phyloP scores from a whole-genome alignment of 30 jellyfish, hydroid and myxozoan genomes.

The Aurelia aurita complex sp. Pacific region DNA sequence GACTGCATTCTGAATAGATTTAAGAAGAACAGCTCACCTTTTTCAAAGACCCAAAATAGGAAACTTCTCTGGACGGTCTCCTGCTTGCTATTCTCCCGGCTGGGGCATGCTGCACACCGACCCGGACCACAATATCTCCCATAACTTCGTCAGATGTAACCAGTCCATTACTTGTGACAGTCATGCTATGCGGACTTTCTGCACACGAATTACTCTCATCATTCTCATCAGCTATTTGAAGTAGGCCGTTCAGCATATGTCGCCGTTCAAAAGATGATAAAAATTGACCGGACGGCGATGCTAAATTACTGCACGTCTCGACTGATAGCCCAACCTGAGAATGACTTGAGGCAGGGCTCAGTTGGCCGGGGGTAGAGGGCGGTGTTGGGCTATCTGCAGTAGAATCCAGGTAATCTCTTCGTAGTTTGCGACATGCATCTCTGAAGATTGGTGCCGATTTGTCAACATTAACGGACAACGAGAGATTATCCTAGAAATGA shows the following conservation, averaged over 20 bases:
- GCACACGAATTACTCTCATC: slow-evolving; percentile 43
- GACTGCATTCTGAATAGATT: too few species aligned
- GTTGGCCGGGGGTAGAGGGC: slow-evolving; percentile 85
- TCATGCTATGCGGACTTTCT: slow-evolving; percentile 49
- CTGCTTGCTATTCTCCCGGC: slow-evolving; percentile 27
- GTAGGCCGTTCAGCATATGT: slow-evolving; percentile 42
- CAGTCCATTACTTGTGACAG: slow-evolving; percentile 52
- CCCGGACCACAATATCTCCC: slow-evolving; percentile 65
- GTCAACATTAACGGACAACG: slow-evolving; percentile 51
- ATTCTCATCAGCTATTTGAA: slow-evolving; percentile 63
- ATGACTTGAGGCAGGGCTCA: slow-evolving; percentile 60
- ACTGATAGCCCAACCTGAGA: slow-evolving; percentile 13
- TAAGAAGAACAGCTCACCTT: slow-evolving; percentile 21
- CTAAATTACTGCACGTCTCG: slow-evolving; percentile 29
- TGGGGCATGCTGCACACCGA: slow-evolving; percentile 41
- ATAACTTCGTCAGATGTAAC: slow-evolving; percentile 70
- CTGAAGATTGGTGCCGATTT: slow-evolving; percentile 32
- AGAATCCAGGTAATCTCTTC: slow-evolving; percentile 32
- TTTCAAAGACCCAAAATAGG: slow-evolving; percentile 75
- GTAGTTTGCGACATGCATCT: slow-evolving; percentile 37
- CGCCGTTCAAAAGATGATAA: slow-evolving; percentile 31
- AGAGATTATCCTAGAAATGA: slow-evolving; percentile 41
- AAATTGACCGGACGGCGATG: slow-evolving; percentile 27
- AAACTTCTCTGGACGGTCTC: slow-evolving; percentile 34
- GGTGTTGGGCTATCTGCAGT: slow-evolving; percentile 84